Evolutionary conservation across 2,888 invertebrate species (phyloP).

Genomic region (Nyleta sp.): DNA sequence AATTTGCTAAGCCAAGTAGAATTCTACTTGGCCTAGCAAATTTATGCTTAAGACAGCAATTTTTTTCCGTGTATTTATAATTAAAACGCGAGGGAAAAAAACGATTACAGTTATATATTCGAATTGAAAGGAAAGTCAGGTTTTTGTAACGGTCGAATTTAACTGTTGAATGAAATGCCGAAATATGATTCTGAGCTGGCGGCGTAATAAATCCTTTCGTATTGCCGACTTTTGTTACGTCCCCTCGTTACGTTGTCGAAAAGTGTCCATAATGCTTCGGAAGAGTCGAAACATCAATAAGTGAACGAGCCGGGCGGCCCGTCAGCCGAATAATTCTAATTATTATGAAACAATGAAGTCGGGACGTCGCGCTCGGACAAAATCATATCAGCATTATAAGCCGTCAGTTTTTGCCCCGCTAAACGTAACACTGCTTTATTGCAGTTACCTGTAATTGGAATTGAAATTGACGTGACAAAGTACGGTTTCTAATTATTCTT

Average conservation of each 20-base stretch:
- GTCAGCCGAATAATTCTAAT: conserved; percentile 50
- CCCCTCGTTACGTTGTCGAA: conserved; percentile 5
- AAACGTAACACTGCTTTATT: conserved; percentile 42
- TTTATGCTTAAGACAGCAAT: too few relatives aligned
- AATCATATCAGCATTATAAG: conserved; percentile 38
- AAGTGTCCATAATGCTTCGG: conserved; percentile 13
- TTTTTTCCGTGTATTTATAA: too few relatives aligned
- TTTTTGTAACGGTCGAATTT: too few relatives aligned
- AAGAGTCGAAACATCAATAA: conserved; percentile 41
- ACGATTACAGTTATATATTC: too few relatives aligned
- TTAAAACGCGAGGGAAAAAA: too few relatives aligned
- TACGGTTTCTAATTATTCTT: conserved; percentile 71
- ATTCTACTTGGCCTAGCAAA: too few relatives aligned
- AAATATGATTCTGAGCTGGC: neutral
- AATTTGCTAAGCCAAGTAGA: too few relatives aligned
- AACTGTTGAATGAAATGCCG: too few relatives aligned
- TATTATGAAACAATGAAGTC: conserved; percentile 50
- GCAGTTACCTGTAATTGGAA: conserved; percentile 67
- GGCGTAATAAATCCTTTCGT: conserved; percentile 2
- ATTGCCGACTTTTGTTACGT: conserved; percentile 1
- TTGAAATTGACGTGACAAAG: conserved; percentile 68
- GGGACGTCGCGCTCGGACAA: conserved; percentile 28
- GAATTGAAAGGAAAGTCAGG: too few relatives aligned
- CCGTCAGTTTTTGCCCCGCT: conserved; percentile 45
- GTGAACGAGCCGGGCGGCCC: conserved; percentile 17